Conservation (phyloP, 23 tunicate genomes). For the Halocynthia roretzi region DNA sequence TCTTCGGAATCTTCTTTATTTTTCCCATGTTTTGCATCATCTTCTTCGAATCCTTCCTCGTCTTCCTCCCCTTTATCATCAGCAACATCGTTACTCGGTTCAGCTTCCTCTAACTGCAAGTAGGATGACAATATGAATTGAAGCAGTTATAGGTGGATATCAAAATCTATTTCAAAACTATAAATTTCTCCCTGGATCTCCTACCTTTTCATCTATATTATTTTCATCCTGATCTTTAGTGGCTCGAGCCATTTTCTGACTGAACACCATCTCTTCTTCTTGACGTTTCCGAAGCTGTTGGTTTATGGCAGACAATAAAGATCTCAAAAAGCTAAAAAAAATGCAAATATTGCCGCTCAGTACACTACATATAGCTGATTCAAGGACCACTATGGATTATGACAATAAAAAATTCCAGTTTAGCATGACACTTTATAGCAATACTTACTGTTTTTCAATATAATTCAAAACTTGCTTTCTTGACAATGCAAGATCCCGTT, state of each 20-base stretch:
- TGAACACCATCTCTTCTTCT: slow-evolving; percentile 18
- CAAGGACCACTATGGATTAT: too few relatives aligned
- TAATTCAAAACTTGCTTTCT: slow-evolving; percentile 27
- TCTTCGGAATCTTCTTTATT: slow-evolving; percentile 34
- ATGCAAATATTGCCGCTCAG: not conserved
- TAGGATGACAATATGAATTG: not conserved
- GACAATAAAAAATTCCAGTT: too few relatives aligned
- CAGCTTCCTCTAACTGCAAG: not conserved
- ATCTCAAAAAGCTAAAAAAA: slow-evolving; percentile 27
- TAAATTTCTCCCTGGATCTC: not conserved
- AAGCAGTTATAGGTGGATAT: not conserved
- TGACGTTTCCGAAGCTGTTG: slow-evolving; percentile 24
- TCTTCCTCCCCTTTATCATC: slow-evolving; percentile 16
- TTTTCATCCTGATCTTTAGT: slow-evolving; percentile 7
- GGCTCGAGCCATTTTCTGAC: slow-evolving; percentile 3
- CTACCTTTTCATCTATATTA: slow-evolving; percentile 12
- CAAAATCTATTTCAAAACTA: not conserved
- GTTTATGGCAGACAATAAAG: slow-evolving; percentile 14
- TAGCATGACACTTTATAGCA: not conserved
- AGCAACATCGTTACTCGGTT: not conserved
- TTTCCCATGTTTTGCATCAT: slow-evolving; percentile 29
- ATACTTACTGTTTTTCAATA: slow-evolving; percentile 52
- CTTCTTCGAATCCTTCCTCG: slow-evolving; percentile 36
- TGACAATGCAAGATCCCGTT: slow-evolving; percentile 35
- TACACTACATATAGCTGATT: not conserved